These are phyloP conservation scores for Sthenelais limicola DNA, from an alignment of 2,888 invertebrate species.

Conservation along the genomic window DNA sequence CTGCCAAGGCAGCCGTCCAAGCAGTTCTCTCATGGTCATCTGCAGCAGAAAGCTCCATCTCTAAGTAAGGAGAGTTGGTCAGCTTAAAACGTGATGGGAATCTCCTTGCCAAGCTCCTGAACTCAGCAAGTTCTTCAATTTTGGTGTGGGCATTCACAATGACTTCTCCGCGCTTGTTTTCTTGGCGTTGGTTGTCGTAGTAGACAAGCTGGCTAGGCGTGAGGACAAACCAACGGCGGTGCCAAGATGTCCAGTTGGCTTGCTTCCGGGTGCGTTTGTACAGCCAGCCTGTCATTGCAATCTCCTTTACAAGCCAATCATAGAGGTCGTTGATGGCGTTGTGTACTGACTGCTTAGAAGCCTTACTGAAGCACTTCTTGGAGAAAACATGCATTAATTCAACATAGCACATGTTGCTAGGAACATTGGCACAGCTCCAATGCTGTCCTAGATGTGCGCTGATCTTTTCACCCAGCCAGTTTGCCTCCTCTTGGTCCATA, in stretches of 20 bases:
- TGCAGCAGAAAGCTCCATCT: conserved; percentile 46
- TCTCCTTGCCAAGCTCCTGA: background rate
- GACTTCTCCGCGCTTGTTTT: conserved; percentile 17
- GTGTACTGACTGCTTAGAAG: background rate
- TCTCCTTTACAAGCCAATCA: conserved; percentile 49
- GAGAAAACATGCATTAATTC: conserved; percentile 1
- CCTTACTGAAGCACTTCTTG: background rate
- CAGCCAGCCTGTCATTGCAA: conserved; percentile 49
- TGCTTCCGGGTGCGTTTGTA: conserved; percentile 47
- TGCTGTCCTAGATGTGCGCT: background rate
- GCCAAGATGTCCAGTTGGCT: conserved; percentile 53
- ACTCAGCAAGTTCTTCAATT: background rate
- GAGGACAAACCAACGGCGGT: conserved; percentile 49
- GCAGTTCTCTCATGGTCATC: background rate
- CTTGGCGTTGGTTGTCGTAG: conserved; percentile 36
- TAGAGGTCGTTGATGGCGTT: conserved; percentile 47
- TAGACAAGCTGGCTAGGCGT: conserved; percentile 43
- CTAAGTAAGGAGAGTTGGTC: conserved; percentile 43
- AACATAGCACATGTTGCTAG: background rate
- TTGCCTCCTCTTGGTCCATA: conserved; percentile 39
- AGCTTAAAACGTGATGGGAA: conserved; percentile 44
- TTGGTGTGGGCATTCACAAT: background rate
- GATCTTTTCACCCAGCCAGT: conserved; percentile 49
- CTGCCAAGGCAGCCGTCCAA: conserved; percentile 39
- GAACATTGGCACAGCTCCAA: background rate